Base-by-base conservation (phyloP, 2,113 vertebrate genomes). In the Anoura caudifer region DNA sequence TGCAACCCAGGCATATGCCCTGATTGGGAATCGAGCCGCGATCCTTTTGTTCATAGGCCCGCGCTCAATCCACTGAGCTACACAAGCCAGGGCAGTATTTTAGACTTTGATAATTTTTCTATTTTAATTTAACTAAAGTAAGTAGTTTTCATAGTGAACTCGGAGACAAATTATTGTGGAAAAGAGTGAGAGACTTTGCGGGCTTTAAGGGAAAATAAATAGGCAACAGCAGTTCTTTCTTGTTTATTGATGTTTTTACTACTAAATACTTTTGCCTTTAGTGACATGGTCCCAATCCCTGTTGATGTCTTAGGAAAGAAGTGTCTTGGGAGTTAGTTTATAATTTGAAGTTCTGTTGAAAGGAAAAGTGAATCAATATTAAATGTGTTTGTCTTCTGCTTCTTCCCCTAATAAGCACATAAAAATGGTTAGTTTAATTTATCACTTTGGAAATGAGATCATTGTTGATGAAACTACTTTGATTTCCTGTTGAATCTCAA, bases 221-320 rank as follows among this genome's bases (percentile, higher is more conserved):
- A 95, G 22, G 33, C 31, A n/a, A 22, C 31, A 87, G n/a, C 73
- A 94, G 24, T 65, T 94, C 50, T 93, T 13, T 84, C 50, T 92
- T 92, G 69, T 28, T 63, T 81, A 89, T 43, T 96, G n/a, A 20
- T 95, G 50, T 87, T 93, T 95, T 91, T 92, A 61, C 36, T 89
- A 16, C 54, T 83, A 92, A 79, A 70, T 77, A 69, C 50, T 87
- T 95, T 73, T 94, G 17, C 17, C 28, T 72, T 91, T 84, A 63
- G 33, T 84, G 22, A 75, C n/a, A 77, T 45, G 52, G 38, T 84
- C n/a, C 4, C 72, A 85, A 84, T 81, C 13, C 17, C 33, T 87
- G 1, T 76, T 43, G 52, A 19, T 91, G 16, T 65, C 80, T 88
- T 88, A 91, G 56, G 36, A 80, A 85, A 80, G 17, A 86, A 94